These are phyloP conservation scores for Anguilla japonica DNA, from an alignment of 2,113 vertebrate genomes.

Conservation along the genomic window DNA sequence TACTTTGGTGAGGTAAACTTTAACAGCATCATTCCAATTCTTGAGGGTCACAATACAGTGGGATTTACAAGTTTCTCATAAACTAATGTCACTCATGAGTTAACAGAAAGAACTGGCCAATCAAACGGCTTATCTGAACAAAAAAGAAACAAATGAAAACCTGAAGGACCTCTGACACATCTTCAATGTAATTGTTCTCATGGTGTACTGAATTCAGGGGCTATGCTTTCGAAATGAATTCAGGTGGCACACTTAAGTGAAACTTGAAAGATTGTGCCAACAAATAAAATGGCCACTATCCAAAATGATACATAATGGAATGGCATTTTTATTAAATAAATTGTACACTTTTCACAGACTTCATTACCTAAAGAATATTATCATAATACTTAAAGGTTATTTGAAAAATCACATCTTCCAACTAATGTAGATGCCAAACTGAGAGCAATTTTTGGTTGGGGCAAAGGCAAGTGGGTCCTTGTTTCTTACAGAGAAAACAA, in stretches of 20 bases:
- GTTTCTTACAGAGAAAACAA: not conserved
- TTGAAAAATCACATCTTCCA: not conserved
- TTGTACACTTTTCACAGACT: too few relatives aligned
- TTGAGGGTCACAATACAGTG: not conserved
- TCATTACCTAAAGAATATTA: not conserved
- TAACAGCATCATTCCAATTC: not conserved
- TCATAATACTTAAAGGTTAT: not conserved
- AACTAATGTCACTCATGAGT: not conserved
- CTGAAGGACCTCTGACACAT: not conserved
- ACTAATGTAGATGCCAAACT: not conserved
- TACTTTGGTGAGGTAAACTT: not conserved
- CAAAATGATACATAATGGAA: not conserved
- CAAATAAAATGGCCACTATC: not conserved
- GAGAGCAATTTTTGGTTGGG: not conserved
- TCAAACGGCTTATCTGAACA: not conserved
- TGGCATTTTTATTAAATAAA: not conserved
- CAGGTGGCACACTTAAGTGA: not conserved
- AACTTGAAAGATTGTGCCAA: not conserved
- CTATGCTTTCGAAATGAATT: not conserved
- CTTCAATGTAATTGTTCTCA: not conserved
- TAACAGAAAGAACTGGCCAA: not conserved
- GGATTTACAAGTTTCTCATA: not conserved
- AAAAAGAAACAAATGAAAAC: not conserved
- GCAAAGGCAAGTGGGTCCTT: not conserved
- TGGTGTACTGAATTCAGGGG: not conserved